Conservation (phyloP, 2,797 vertebrate species). For the Rousettus madagascariensis region DNA sequence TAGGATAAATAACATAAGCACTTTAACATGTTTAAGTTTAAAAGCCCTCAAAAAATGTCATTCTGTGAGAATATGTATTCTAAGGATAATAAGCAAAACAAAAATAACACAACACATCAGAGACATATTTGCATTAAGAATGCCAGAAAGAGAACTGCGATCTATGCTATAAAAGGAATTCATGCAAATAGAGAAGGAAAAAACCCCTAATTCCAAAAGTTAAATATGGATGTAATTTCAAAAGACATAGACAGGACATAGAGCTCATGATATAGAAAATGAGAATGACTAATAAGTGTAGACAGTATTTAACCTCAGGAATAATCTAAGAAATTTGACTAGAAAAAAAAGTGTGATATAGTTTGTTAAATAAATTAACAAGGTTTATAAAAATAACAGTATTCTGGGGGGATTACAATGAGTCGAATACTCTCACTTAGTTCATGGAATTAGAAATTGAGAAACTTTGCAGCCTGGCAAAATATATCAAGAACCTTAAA, state of each 20-base stretch:
- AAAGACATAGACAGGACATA: conserved; percentile 21
- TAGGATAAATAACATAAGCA: conserved; percentile 25
- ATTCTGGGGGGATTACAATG: neutral
- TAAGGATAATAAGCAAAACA: conserved; percentile 21
- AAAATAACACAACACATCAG: conserved; percentile 5
- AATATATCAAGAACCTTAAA: neutral
- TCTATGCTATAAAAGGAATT: conserved; percentile 28
- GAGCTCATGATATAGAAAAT: neutral
- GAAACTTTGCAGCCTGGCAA: neutral
- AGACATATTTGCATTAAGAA: conserved; percentile 25
- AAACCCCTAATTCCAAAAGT: conserved; percentile 30
- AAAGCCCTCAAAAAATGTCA: conserved; percentile 5
- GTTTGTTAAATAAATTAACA: conserved; percentile 38
- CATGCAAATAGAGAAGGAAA: neutral
- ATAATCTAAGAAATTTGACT: conserved; percentile 44
- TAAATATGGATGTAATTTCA: conserved; percentile 58
- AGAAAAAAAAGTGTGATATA: neutral
- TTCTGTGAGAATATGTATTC: conserved; percentile 3
- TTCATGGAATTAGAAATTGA: neutral
- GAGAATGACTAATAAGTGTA: conserved; percentile 50
- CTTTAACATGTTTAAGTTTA: conserved; percentile 38
- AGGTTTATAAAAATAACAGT: conserved; percentile 26
- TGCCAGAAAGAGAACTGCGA: conserved; percentile 28
- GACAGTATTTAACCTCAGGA: conserved; percentile 38
- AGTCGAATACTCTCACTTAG: neutral